These are phyloP conservation scores for Protobothrops mucrosquamatus DNA, from an alignment of 2,113 vertebrate genomes.

Conservation along the genomic window DNA sequence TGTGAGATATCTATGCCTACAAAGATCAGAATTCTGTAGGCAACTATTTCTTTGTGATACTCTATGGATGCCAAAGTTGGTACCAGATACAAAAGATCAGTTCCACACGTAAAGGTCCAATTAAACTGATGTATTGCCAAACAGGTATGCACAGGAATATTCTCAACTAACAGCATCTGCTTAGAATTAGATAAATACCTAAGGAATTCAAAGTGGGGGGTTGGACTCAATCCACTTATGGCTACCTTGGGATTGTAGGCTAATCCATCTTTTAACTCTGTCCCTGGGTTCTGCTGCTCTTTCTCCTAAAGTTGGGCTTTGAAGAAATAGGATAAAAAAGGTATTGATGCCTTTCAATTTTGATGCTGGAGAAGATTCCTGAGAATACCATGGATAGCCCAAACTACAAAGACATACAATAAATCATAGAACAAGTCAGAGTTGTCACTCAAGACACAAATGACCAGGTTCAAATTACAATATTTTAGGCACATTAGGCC, in stretches of 20 bases:
- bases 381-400: not conserved
- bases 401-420: not conserved
- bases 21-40: not conserved
- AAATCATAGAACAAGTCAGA: not conserved
- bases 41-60: not conserved
- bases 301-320: not conserved
- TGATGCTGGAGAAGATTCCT: not conserved
- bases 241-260: not conserved
- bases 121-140: not conserved
- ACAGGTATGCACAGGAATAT: not conserved
- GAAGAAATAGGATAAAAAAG: not conserved
- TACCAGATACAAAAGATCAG: not conserved
- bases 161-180: not conserved
- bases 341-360: not conserved
- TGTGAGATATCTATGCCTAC: not conserved
- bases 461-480: not conserved
- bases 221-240: not conserved
- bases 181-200: not conserved
- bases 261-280: not conserved
- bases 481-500: not conserved
- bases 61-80: not conserved
- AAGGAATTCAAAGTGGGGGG: not conserved
- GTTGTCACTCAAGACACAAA: not conserved
- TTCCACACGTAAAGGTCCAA: not conserved
- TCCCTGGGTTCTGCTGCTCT: not conserved